Percentiles rank a stretch among this genome's conserved stretches.
Conservation (phyloP, 2,797 vertebrate genomes). For the Trematomus bernacchii region DNA sequence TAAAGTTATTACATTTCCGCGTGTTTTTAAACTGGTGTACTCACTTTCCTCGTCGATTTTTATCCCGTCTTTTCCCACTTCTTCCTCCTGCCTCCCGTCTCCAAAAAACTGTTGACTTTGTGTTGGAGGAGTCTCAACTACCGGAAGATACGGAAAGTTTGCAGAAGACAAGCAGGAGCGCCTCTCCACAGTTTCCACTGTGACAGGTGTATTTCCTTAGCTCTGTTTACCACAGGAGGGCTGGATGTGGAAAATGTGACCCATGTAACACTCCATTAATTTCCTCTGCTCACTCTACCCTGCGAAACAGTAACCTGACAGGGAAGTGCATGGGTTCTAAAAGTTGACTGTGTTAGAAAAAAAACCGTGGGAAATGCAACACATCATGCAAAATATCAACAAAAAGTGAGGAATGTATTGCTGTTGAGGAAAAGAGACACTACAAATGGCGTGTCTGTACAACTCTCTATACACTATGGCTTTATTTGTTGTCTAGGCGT, state of each 20-base stretch:
- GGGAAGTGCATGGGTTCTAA: constrained; percentile 3
- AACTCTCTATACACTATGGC: fast-evolving
- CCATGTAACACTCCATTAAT: constrained; percentile 1
- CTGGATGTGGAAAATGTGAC: constrained; percentile 52
- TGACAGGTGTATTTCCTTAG: constrained; percentile 73
- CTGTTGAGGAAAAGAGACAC: not conserved
- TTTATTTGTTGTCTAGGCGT: constrained; percentile 25
- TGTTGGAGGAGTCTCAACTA: constrained; percentile 26
- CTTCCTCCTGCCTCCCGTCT: constrained; percentile 20
- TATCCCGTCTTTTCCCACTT: not conserved
- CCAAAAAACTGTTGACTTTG: constrained; percentile 35
- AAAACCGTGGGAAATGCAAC: not conserved
- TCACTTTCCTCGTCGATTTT: not conserved
- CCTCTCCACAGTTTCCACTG: constrained; percentile 61
- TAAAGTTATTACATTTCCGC: not conserved
- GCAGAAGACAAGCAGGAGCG: constrained; percentile 34
- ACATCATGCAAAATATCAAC: not conserved
- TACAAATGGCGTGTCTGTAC: not conserved
- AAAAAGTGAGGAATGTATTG: not conserved
- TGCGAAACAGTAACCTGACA: not conserved
- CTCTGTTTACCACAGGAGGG: constrained; percentile 28
- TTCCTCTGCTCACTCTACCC: not conserved
- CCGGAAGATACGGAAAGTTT: constrained; percentile 80
- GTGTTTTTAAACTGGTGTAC: not conserved
- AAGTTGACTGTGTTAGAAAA: fast-evolving